phyloP scores from a whole-genome alignment of 2,113 vertebrate species.

The Hydrochoerus hydrochaeris region DNA sequence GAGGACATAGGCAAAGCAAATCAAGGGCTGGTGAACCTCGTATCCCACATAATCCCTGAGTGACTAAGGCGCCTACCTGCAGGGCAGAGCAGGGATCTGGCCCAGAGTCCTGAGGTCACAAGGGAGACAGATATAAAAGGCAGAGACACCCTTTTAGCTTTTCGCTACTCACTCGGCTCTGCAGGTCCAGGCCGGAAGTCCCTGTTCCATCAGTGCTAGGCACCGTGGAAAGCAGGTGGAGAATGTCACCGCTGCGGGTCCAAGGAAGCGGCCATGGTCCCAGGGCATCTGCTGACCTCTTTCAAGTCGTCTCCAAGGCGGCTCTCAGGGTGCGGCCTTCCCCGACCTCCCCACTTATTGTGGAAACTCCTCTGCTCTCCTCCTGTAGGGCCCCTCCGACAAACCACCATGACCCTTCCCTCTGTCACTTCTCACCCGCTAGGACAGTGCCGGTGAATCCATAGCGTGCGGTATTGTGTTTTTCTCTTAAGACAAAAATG shows the following conservation, averaged over 20 bases:
- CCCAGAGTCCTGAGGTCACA: background rate
- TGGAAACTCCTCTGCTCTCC: background rate
- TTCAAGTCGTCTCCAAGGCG: background rate
- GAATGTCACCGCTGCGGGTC: background rate
- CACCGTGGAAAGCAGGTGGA: accelerated
- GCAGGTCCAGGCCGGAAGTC: background rate
- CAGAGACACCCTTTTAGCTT: background rate
- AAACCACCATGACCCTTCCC: background rate
- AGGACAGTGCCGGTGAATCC: background rate
- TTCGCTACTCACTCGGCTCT: background rate
- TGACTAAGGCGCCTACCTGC: background rate
- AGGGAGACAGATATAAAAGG: background rate
- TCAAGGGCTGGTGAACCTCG: background rate
- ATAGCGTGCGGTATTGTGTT: background rate
- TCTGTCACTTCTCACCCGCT: background rate
- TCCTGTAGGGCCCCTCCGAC: background rate
- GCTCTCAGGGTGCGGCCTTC: background rate
- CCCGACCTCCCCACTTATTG: background rate
- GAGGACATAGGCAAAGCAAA: background rate
- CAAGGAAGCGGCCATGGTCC: accelerated
- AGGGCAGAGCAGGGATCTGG: background rate
- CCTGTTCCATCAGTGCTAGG: background rate
- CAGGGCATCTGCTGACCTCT: background rate
- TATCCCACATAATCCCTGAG: background rate
- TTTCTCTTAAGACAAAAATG: background rate